Evolutionary conservation across 2,113 vertebrate genomes (phyloP), one percentile per base, ranked within the genome.

Genomic region (Toxotes chatareus): DNA sequence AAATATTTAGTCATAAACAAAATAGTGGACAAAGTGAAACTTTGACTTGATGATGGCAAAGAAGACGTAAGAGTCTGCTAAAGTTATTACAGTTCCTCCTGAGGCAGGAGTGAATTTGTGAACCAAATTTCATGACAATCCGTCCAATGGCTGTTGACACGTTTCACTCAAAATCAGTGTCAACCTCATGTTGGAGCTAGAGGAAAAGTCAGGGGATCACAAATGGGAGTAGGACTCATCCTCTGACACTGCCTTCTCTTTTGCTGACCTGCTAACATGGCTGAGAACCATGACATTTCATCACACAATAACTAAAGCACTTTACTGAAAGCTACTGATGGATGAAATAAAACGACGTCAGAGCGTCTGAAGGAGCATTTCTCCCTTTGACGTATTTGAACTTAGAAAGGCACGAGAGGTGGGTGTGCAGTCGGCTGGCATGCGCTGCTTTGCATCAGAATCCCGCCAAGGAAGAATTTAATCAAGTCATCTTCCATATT

Each of bases 401-500:
- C 79, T 71, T 34, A 16, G 23, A 53, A 42, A 84, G 19, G 57
- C 76, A 57, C 17, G 49, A 31, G 59, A 55, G 36, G 56, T 21
- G 65, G 5, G 7, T 32, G 59, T 59, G 49, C 72, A 71, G 76
- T 32, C 77, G 40, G 73, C 17, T 62, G 2, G 14, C 1, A 7
- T 2, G 31, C 32, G 0, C 40, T 32, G 84, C 79, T 82, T 71
- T 78, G 65, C 74, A 61, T 86, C 78, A 64, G 73, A 57, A 82
- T 87, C 85, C 81, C 76, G 70, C 76, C 55, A 6, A 57, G 73
- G 64, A 34, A 38, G n/a, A 88, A 90, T 88, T 86, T 80, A 89
- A 90, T 86, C 74, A 87, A 91, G 84, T 82, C 83, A 68, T 82
- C 80, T 68, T 78, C 74, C 80, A 87, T 87, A 85, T 86, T 87